Evolutionary conservation across 2,888 invertebrate species (phyloP).

Genomic region (Cataglyphis albicans): DNA sequence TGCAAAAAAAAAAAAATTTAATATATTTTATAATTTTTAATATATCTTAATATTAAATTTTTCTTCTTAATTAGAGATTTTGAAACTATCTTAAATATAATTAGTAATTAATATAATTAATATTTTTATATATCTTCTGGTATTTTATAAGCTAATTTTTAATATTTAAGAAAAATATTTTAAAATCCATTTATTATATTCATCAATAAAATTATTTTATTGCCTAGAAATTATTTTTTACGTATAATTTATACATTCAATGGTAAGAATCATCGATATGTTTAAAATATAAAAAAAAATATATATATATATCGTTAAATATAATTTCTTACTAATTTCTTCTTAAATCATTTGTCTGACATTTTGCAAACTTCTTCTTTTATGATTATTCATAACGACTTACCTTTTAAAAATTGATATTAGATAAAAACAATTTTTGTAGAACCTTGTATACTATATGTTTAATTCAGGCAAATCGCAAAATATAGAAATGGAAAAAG

Average conservation of each 20-base stretch:
- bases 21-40: background rate
- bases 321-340: background rate
- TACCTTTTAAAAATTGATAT: constrained; percentile 1
- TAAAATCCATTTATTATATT: background rate
- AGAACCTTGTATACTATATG: background rate
- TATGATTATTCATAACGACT: background rate
- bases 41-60: background rate
- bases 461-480: background rate
- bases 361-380: background rate
- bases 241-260: background rate
- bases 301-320: background rate
- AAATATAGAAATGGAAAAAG: constrained; percentile 2
- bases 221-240: background rate
- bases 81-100: background rate
- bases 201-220: background rate
- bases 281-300: background rate
- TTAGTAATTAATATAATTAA: background rate
- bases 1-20: background rate
- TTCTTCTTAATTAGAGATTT: background rate
- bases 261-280: background rate
- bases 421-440: constrained; percentile 10
- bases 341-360: background rate
- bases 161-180: background rate
- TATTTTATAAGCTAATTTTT: background rate
- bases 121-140: background rate